phyloP scores from a whole-genome alignment of 2,113 vertebrate species.

The Perca fluviatilis region DNA sequence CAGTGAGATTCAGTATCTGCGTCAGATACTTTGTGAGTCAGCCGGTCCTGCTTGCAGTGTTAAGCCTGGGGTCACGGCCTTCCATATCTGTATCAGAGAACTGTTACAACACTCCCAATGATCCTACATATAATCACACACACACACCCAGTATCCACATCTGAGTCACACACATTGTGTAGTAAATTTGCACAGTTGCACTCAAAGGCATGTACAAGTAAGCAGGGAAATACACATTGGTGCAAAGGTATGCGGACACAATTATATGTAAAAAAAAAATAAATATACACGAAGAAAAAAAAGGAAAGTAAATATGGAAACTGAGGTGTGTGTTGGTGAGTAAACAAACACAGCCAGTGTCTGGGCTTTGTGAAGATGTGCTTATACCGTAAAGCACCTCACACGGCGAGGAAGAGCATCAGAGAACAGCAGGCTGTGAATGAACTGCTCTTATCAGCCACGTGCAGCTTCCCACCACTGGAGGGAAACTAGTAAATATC shows the following conservation, averaged over 20 bases:
- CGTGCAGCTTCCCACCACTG: conserved; percentile 63
- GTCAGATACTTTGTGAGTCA: conserved; percentile 37
- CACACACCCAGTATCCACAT: conserved; percentile 14
- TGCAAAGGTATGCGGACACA: conserved; percentile 26
- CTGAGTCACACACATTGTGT: conserved; percentile 12
- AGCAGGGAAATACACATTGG: not conserved
- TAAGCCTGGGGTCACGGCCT: conserved; percentile 14
- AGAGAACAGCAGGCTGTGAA: conserved; percentile 61
- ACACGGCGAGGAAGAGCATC: conserved; percentile 38
- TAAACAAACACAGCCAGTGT: conserved; percentile 47
- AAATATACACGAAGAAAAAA: not conserved
- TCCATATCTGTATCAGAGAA: conserved; percentile 35
- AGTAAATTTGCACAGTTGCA: not conserved
- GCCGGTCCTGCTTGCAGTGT: conserved; percentile 5
- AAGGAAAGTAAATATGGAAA: conserved; percentile 42
- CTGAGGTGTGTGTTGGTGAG: conserved; percentile 38
- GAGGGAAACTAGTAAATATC: conserved; percentile 73
- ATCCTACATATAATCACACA: conserved; percentile 10
- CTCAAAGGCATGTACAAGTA: conserved; percentile 15
- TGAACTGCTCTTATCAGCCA: conserved; percentile 69
- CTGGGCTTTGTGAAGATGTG: conserved; percentile 43
- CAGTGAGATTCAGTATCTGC: conserved; percentile 1
- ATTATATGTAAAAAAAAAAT: conserved; percentile 24
- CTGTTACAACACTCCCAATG: conserved; percentile 10
- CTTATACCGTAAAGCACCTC: conserved; percentile 52